phyloP scores from a whole-genome alignment of 2,797 vertebrate species.

The Trachops cirrhosus region DNA sequence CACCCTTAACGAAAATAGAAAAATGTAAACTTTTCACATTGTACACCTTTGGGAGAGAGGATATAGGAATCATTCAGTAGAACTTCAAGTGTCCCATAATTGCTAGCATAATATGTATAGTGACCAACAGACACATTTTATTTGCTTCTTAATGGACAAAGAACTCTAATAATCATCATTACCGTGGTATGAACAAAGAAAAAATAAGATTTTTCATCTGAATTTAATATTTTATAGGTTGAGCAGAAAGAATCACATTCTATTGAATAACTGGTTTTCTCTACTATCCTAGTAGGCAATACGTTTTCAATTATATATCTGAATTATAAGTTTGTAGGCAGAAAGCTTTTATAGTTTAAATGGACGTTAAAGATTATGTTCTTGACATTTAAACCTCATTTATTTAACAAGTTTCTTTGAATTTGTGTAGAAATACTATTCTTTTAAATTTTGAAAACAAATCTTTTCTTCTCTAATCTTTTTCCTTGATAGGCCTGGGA shows the following conservation, averaged over 20 bases:
- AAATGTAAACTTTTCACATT: conserved; percentile 17
- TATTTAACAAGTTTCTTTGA: conserved; percentile 24
- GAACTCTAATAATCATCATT: background rate
- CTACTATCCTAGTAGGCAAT: background rate
- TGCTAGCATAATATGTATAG: background rate
- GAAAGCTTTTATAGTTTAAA: conserved; percentile 18
- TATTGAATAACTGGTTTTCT: conserved; percentile 26
- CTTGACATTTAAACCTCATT: conserved; percentile 28
- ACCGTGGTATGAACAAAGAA: conserved; percentile 8
- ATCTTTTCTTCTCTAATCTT: background rate
- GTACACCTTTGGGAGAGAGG: background rate
- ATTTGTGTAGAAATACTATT: conserved; percentile 47
- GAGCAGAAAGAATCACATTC: background rate
- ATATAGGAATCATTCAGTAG: background rate
- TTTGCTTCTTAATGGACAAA: background rate
- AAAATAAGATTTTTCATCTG: background rate
- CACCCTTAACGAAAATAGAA: conserved; percentile 28
- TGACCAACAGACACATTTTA: background rate
- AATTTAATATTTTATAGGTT: conserved; percentile 3
- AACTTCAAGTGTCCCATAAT: background rate
- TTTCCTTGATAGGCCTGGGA: conserved; percentile 93
- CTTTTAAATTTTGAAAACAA: conserved; percentile 41
- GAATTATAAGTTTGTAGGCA: conserved; percentile 17
- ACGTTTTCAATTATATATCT: conserved; percentile 9
- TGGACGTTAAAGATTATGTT: conserved; percentile 9